Percentiles rank a stretch among this genome's conserved stretches.
phyloP scores from a whole-genome alignment of 2,888 invertebrate genomes.

The Rhogogaster chlorosoma region DNA sequence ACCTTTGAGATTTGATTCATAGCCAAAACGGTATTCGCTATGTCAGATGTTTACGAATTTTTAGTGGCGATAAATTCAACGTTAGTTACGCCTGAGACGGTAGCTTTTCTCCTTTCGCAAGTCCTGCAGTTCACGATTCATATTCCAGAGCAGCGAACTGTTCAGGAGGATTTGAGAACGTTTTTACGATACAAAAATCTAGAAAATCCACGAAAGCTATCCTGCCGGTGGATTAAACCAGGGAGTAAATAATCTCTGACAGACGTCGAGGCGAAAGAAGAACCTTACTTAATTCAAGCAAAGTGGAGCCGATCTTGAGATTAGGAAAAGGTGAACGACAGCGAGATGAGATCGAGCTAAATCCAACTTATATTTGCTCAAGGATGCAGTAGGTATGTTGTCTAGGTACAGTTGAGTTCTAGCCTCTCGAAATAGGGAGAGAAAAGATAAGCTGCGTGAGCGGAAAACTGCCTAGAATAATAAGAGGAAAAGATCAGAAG shows the following conservation, averaged over 20 bases:
- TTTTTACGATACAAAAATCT: no score
- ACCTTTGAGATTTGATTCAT: constrained; percentile 66
- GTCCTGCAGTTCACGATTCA: not conserved
- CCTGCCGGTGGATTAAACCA: not conserved
- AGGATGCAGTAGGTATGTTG: not conserved
- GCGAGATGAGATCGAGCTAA: not conserved
- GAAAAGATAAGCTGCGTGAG: constrained; percentile 20
- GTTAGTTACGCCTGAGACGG: constrained; percentile 41
- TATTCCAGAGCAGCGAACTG: not conserved
- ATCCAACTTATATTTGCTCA: not conserved
- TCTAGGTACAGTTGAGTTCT: not conserved
- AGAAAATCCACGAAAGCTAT: not conserved
- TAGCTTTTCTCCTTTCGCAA: constrained; percentile 37
- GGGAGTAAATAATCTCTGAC: not conserved
- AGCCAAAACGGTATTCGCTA: constrained; percentile 65
- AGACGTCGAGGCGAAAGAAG: not conserved
- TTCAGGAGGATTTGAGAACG: not conserved
- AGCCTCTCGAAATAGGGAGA: not conserved
- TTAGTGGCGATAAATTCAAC: constrained; percentile 61
- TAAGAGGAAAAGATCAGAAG: not conserved
- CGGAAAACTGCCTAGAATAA: not conserved
- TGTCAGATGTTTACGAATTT: constrained; percentile 40
- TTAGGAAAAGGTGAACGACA: not conserved
- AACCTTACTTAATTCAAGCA: not conserved
- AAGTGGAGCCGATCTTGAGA: constrained; percentile 12